These are phyloP conservation scores for Molossus molossus DNA, from an alignment of 2,797 vertebrate genomes.

Conservation along the genomic window DNA sequence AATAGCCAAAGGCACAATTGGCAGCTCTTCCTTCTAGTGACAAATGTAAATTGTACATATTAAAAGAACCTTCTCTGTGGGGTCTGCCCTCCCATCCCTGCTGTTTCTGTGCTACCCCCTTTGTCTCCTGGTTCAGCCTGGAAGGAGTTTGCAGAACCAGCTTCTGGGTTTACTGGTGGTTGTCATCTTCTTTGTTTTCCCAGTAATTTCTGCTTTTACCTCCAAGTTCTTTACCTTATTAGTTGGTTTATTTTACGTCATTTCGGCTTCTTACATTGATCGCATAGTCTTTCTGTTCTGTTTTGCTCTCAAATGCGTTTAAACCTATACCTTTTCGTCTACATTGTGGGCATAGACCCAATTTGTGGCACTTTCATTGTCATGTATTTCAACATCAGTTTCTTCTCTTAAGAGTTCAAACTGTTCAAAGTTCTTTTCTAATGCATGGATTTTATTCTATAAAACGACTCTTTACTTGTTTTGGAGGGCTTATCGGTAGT, in stretches of 20 bases:
- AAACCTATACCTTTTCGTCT: rapidly evolving
- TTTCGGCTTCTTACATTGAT: background rate
- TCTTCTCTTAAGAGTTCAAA: background rate
- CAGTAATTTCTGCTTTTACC: background rate
- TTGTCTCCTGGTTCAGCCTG: too few relatives aligned
- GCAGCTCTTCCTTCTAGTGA: background rate
- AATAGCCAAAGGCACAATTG: rapidly evolving
- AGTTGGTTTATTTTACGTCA: background rate
- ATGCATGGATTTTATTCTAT: background rate
- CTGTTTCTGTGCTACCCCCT: rapidly evolving
- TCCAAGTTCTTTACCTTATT: background rate
- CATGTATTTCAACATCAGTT: background rate
- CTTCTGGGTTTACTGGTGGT: background rate
- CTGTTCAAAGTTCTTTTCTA: background rate
- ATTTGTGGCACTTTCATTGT: background rate
- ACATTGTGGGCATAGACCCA: rapidly evolving
- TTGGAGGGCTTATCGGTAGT: background rate
- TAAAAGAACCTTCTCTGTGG: background rate
- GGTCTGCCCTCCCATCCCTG: background rate
- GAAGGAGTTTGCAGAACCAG: background rate
- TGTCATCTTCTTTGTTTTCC: background rate
- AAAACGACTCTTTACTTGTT: background rate
- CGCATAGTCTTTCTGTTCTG: background rate
- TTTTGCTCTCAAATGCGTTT: background rate
- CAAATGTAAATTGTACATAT: rapidly evolving